phyloP scores from a whole-genome alignment of 2,888 invertebrate genomes.

The Cheilosia urbana region DNA sequence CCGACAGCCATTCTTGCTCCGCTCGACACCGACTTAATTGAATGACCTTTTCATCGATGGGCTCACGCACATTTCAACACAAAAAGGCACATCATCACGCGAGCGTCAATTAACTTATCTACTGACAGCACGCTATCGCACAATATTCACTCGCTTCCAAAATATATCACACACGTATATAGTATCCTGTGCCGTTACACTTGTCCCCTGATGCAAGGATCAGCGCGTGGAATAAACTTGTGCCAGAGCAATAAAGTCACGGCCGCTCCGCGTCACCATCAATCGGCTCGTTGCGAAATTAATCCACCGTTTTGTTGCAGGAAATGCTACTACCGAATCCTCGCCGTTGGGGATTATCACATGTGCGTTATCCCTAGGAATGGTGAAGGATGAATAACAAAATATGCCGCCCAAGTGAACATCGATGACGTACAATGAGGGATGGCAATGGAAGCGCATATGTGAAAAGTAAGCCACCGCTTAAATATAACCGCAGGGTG shows the following conservation, averaged over 20 bases:
- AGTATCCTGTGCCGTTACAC: not conserved
- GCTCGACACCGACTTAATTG: conserved; percentile 39
- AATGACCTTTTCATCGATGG: conserved; percentile 45
- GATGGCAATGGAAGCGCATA: not conserved
- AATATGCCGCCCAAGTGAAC: conserved; percentile 33
- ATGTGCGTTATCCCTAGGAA: conserved; percentile 43
- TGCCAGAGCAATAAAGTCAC: conserved; percentile 26
- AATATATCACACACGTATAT: not conserved
- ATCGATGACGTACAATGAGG: conserved; percentile 19
- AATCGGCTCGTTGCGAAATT: conserved; percentile 54
- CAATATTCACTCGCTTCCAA: conserved; percentile 39
- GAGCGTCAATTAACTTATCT: conserved; percentile 55
- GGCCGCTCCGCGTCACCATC: conserved; percentile 33
- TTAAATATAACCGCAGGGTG: conserved; percentile 37
- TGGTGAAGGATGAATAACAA: conserved; percentile 36
- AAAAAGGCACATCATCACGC: conserved; percentile 11
- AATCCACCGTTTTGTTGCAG: conserved; percentile 60
- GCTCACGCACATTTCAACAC: conserved; percentile 28
- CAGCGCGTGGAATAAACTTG: conserved; percentile 29
- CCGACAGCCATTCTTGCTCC: not conserved
- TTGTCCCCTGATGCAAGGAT: conserved; percentile 14
- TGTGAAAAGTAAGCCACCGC: conserved; percentile 2
- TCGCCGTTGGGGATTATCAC: conserved; percentile 42
- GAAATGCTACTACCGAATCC: conserved; percentile 47
- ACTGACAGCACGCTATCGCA: conserved; percentile 24